Evolutionary conservation across 2,113 vertebrate species (phyloP).

Genomic region (Colinus virginianus): DNA sequence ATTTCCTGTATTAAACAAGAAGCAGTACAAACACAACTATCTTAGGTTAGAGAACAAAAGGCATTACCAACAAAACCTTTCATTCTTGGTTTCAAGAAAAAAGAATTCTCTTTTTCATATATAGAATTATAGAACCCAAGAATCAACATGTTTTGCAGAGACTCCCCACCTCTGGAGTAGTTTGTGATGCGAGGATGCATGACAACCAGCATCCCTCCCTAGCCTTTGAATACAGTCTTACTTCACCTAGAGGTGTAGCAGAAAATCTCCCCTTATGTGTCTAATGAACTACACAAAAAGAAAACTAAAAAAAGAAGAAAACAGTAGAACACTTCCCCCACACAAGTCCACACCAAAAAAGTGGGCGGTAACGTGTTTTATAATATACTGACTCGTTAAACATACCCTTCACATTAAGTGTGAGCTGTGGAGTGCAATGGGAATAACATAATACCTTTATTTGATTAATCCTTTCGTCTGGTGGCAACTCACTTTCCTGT

Average conservation of each 20-base stretch:
- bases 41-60: background rate
- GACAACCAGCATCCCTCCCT: background rate
- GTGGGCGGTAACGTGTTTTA: background rate
- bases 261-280: background rate
- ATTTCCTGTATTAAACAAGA: slow-evolving; percentile 72
- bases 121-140: background rate
- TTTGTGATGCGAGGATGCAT: background rate
- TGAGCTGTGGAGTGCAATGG: background rate
- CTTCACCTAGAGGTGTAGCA: background rate
- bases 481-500: slow-evolving; percentile 61
- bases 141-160: background rate
- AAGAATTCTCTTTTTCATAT: background rate
- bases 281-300: background rate
- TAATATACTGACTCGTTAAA: background rate
- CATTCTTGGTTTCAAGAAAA: background rate
- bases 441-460: slow-evolving; percentile 73
- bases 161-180: background rate
- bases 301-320: background rate
- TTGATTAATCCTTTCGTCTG: slow-evolving; percentile 66
- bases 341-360: background rate
- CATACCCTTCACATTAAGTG: background rate
- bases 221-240: background rate
- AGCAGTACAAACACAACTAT: background rate
- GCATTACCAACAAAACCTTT: background rate
- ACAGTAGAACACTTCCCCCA: background rate